Conservation (phyloP, 2,113 vertebrate species). For the Addax nasomaculatus region DNA sequence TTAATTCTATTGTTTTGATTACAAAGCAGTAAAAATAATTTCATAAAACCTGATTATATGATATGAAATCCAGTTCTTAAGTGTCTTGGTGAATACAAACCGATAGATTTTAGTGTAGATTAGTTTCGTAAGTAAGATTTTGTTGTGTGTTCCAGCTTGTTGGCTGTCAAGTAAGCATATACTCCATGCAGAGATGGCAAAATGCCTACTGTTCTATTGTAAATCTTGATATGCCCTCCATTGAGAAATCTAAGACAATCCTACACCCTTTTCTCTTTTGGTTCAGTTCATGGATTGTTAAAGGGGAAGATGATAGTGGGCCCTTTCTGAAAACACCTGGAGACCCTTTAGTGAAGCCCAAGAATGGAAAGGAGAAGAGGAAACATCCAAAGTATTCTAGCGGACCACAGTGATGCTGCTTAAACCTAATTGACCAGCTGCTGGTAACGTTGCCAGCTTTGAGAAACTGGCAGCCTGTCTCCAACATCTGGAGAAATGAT, state of each 20-base stretch:
- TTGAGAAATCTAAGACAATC: constrained; percentile 10
- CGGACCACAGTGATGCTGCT: constrained; percentile 10
- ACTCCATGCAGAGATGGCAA: constrained; percentile 48
- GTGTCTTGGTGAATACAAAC: constrained; percentile 33
- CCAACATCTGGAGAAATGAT: constrained; percentile 42
- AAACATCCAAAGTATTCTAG: constrained; percentile 45
- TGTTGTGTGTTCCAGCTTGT: constrained; percentile 58
- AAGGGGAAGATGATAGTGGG: not conserved
- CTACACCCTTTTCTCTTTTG: not conserved
- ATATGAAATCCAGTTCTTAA: constrained; percentile 34
- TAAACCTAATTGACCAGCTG: not conserved
- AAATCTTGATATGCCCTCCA: not conserved
- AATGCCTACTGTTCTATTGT: constrained; percentile 13
- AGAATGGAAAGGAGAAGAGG: constrained; percentile 31
- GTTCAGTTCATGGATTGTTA: not conserved
- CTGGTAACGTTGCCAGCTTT: not conserved
- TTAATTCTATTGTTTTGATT: constrained; percentile 38
- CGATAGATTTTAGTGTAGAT: not conserved
- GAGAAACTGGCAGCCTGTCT: constrained; percentile 30
- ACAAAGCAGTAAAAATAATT: constrained; percentile 1
- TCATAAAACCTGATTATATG: constrained; percentile 31
- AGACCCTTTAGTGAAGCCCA: not conserved
- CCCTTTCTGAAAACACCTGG: constrained; percentile 31
- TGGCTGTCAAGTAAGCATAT: constrained; percentile 48
- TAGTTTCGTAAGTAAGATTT: constrained; percentile 30